phyloP scores from a whole-genome alignment of 2,797 vertebrate genomes.

The Naso thynnoides region DNA sequence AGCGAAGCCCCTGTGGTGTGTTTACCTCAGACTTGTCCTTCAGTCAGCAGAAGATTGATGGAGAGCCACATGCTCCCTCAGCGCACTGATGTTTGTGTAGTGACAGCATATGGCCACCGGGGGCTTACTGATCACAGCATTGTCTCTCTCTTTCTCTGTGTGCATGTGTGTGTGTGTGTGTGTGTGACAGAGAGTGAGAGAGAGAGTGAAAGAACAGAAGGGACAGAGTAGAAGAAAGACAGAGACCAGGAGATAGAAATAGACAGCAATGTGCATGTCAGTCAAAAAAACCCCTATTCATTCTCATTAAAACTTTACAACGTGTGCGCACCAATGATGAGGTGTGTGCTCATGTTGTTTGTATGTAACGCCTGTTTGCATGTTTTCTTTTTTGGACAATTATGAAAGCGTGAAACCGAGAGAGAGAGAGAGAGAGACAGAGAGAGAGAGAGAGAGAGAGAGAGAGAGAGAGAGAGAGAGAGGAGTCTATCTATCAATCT shows the following conservation, averaged over 20 bases:
- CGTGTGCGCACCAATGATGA: not conserved
- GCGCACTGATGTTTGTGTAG: slow-evolving; percentile 62
- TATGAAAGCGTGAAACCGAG: no score
- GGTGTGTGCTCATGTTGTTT: slow-evolving; percentile 25
- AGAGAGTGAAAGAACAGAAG: slow-evolving; percentile 19
- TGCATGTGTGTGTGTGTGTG: slow-evolving; percentile 24
- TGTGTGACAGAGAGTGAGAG: slow-evolving; percentile 10
- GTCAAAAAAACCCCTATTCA: slow-evolving; percentile 37
- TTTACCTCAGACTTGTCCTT: slow-evolving; percentile 76
- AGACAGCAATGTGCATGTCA: slow-evolving; percentile 16
- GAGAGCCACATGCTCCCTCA: slow-evolving; percentile 52
- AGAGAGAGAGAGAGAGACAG: no score
- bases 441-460: no score
- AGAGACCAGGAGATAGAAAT: slow-evolving; percentile 6
- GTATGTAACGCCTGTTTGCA: slow-evolving; percentile 25
- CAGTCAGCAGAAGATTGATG: slow-evolving; percentile 77
- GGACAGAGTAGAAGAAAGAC: slow-evolving; percentile 7
- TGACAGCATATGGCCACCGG: slow-evolving; percentile 67
- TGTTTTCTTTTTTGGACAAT: no score
- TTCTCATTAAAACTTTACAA: slow-evolving; percentile 1
- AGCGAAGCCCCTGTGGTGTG: slow-evolving; percentile 69
- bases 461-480: no score
- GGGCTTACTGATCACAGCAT: slow-evolving; percentile 64
- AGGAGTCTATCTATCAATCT: slow-evolving; percentile 37
- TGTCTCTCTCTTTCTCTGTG: slow-evolving; percentile 21